Base-by-base conservation (phyloP, 2,888 invertebrate species). In the Gerris lacustris region DNA sequence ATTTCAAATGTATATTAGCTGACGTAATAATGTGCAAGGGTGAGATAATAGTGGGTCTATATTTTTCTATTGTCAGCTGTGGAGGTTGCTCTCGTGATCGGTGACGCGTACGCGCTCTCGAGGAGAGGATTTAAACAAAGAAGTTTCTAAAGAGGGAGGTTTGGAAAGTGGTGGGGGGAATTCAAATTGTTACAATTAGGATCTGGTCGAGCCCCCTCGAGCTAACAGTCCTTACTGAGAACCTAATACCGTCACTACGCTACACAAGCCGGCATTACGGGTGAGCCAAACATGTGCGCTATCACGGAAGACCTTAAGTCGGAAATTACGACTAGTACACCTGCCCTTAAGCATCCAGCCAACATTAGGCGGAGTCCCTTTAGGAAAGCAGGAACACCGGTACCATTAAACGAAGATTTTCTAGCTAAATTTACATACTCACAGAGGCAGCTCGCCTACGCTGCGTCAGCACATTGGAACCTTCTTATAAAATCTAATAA, bases 401-500 rank as follows among this genome's bases (percentile, higher is more conserved):
- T 55, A 55, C 55, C 55, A 2, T 15, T 11, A 11, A 55, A 55
- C 15, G 55, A 55, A 15, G 55, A 55, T 55, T 55, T 55, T 55
- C 15, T 55, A 55, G 55, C 55, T 5, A 55, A 55, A 55, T 55
- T 55, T 55, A 55, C 55, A 55, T 55, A 55, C 5, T 55, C 55
- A 55, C 55, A 55, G 55, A 55, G 55, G 55, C 55, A 55, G 55
- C 55, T 55, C 55, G 55, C 55, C 55, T 55, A 55, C 55, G 55
- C 55, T 55, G 55, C 15, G 11, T 55, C 55, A 9, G 9, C 15
- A 11, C 9, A 15, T 11, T 55, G 55, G 55, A 11, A 9, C 55
- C 9, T 11, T 11, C 15, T 55, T 11, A 55, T 55, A 11, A 55
- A 15, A 11, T 55, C 55, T 55, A 55, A 55, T 15, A 55, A 9